Evolutionary conservation across 1,140 invertebrate species (phyloP), one percentile per base, ranked within the genome.

Genomic region (Apis dorsata): DNA sequence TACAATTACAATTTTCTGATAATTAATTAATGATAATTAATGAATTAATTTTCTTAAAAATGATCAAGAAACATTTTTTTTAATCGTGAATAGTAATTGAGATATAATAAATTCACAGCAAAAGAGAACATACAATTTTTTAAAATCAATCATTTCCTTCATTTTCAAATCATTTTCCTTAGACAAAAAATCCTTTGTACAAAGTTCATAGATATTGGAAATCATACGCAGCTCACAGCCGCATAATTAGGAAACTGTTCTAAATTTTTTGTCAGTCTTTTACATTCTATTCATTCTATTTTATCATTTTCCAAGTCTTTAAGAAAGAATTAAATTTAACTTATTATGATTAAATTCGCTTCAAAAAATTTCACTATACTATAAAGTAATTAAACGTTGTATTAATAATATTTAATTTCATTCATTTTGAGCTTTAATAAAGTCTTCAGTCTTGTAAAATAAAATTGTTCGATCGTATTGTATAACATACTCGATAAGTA

Each of bases 211-310:
- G 9, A 10, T 2, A 17, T 72, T 13, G 28, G 28, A 34, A 17
- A 72, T 72, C 53, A 9, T 1, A 71, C 4, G 69, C n/a, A 24
- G 70, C 51, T 24, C n/a, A n/a, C 51, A 53, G 51, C 17, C 24
- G 24, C 70, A 19, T 71, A 71, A 71, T 71, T 55, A 71, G 17
- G 17, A 53, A 71, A 71, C 51, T n/a, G 49, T 19, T 15, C 24
- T n/a, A 24, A 71, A 71, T 28, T 71, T 71, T 24, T 49, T n/a
- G 9, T 9, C 69, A n/a, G 3, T 2, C 13, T 71, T 11, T 71
- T 28, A 28, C 11, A 28, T 9, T 55, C 15, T 9, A 13, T 44
- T 44, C 34, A 19, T 21, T 44, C 34, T 34, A 19, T n/a, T 19
- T 28, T 28, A 19, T 71, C n/a, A 19, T n/a, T 55, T 44, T 13